phyloP scores from a whole-genome alignment of 2,888 invertebrate genomes.

The Plebejus argus region DNA sequence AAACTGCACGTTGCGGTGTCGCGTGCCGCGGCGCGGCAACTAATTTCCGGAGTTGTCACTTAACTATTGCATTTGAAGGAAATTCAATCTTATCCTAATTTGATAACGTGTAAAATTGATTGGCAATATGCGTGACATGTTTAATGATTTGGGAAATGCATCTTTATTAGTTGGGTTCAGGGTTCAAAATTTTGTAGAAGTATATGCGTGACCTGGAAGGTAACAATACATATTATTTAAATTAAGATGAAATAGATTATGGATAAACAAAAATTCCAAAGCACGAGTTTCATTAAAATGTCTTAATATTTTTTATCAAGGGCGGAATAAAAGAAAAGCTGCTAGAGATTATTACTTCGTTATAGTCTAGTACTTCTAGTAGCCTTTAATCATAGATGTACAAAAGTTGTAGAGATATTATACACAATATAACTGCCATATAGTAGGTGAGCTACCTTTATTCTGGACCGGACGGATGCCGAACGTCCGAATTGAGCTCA shows the following conservation, averaged over 20 bases:
- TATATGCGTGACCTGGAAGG: neutral
- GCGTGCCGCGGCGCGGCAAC: constrained; percentile 44
- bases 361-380: neutral
- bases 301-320: neutral
- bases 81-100: constrained; percentile 16
- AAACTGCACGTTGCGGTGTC: constrained; percentile 42
- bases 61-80: constrained; percentile 32
- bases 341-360: neutral
- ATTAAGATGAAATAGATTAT: constrained; percentile 3
- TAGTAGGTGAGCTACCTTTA: too few relatives aligned
- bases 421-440: neutral
- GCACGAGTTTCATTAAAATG: neutral
- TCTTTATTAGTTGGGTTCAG: neutral
- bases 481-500: too few relatives aligned
- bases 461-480: too few relatives aligned
- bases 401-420: neutral
- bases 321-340: neutral
- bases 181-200: neutral
- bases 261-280: neutral
- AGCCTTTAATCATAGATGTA: neutral
- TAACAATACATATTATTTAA: constrained; percentile 2
- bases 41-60: constrained; percentile 55
- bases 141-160: neutral
- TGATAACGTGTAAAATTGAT: neutral
- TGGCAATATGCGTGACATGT: neutral